These are phyloP conservation scores for Phallusia fumigata DNA, from an alignment of 23 tunicate species.

Conservation along the genomic window DNA sequence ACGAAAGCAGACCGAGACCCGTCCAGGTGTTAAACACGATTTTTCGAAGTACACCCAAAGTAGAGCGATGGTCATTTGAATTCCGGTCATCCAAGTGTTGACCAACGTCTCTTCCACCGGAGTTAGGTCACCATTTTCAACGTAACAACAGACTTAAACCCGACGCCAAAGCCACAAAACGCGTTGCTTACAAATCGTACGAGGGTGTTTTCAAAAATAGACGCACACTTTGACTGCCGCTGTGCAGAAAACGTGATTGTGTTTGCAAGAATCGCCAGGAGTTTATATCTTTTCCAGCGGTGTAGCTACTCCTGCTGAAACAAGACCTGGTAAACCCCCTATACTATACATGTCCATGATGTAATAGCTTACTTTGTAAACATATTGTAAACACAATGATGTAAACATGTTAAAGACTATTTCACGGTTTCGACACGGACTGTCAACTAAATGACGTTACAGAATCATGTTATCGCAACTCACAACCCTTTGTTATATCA, in stretches of 20 bases:
- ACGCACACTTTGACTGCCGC: neutral
- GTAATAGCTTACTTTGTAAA: neutral
- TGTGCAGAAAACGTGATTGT: neutral
- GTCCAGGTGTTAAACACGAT: neutral
- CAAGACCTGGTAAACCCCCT: neutral
- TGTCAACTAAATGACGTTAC: no score
- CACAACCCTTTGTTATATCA: no score
- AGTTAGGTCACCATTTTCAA: neutral
- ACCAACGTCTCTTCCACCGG: neutral
- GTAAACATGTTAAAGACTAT: no score
- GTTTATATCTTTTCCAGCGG: neutral
- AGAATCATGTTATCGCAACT: no score
- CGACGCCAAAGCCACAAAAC: neutral
- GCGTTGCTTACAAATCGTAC: neutral
- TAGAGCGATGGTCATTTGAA: neutral
- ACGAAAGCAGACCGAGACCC: neutral
- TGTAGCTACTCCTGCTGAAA: neutral
- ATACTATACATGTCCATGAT: neutral
- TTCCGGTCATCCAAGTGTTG: neutral
- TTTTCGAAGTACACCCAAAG: neutral
- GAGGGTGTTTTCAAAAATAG: neutral
- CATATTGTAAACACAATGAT: no score
- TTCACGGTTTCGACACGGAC: no score
- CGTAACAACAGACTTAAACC: neutral
- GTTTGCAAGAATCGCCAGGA: neutral